phyloP scores from a whole-genome alignment of 2,888 invertebrate genomes.

The Morpho achilles region DNA sequence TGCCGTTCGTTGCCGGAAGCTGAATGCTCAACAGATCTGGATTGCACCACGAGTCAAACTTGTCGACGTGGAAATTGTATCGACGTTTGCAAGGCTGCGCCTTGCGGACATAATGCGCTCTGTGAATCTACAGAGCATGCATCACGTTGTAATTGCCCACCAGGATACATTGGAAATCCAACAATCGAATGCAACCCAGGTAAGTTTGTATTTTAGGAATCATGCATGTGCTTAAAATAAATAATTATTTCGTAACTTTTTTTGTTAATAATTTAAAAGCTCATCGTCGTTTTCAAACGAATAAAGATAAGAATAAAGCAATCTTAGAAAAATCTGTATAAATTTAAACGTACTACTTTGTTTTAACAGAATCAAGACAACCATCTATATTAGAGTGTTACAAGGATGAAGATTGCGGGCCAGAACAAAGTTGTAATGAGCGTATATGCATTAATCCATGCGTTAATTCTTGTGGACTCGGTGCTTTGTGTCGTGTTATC shows the following conservation, averaged over 20 bases:
- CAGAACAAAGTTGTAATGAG: conserved; percentile 86
- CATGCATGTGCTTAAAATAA: no score
- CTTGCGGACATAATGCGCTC: conserved; percentile 90
- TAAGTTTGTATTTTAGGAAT: conserved; percentile 41
- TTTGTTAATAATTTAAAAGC: no score
- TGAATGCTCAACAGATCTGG: conserved; percentile 85
- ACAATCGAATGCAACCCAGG: conserved; percentile 85
- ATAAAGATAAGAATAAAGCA: no score
- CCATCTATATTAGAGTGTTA: conserved; percentile 83
- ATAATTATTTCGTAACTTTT: no score
- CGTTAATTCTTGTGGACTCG: conserved; percentile 85
- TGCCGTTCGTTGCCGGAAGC: conserved; percentile 81
- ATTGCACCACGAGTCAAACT: conserved; percentile 86
- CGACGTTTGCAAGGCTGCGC: conserved; percentile 87
- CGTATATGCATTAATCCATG: conserved; percentile 90
- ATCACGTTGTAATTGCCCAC: conserved; percentile 88
- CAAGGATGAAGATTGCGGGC: conserved; percentile 86
- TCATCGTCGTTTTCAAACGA: no score
- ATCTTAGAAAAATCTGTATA: no score
- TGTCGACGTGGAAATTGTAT: conserved; percentile 88
- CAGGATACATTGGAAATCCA: conserved; percentile 88
- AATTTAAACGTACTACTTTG: neutral
- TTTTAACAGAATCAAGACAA: conserved; percentile 57
- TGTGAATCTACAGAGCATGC: conserved; percentile 88
- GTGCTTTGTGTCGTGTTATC: conserved; percentile 90